Evolutionary conservation across 2,888 invertebrate genomes (phyloP), one percentile per base, ranked within the genome.

Genomic region (Sericinus montela): DNA sequence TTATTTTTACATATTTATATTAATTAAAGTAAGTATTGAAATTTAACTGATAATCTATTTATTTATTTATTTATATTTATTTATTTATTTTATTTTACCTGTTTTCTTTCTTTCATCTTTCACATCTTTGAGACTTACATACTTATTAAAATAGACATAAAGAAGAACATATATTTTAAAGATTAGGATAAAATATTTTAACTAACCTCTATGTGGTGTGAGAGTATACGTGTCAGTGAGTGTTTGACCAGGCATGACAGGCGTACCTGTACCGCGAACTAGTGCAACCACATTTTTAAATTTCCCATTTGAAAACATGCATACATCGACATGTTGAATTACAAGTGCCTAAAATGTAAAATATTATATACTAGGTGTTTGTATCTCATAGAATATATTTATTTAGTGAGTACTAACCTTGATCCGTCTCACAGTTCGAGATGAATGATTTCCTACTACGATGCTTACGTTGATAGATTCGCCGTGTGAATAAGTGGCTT

Each of bases 281-380:
- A 91, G 75, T 1, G 95, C 96, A 1, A 97, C 96, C n/a, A 95
- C 93, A 75, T 97, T 97, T 83, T 97, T 97, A 87, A 97, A 97
- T 81, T 97, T 97, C 0, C 97, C 97, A 67, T 97, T 96, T 59
- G 97, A 97, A 82, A 97, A 96, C 94, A 98, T 97, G 80, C 97
- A 97, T 0, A 98, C 97, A 72, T 97, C 96, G 16, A 97, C 97
- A 76, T 96, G 95, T 72, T 97, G 97, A 1, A 97, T 94, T 48
- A 96, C 92, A 68, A 95, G 91, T 4, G 94, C 92, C 96, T 97
- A 81, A 3, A 50, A 15, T 42, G 53, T 52, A 51, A 58, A 50
- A 16, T 19, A 30, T 43, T 25, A 41, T 11, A 19, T 19, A 19
- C 5, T 52, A 14, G 3, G 28, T 45, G 3, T 25, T 38, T 30